Percentiles rank a stretch among this genome's conserved stretches.
Evolutionary conservation across 2,113 vertebrate genomes (phyloP).

Genomic region (Suricata suricatta): DNA sequence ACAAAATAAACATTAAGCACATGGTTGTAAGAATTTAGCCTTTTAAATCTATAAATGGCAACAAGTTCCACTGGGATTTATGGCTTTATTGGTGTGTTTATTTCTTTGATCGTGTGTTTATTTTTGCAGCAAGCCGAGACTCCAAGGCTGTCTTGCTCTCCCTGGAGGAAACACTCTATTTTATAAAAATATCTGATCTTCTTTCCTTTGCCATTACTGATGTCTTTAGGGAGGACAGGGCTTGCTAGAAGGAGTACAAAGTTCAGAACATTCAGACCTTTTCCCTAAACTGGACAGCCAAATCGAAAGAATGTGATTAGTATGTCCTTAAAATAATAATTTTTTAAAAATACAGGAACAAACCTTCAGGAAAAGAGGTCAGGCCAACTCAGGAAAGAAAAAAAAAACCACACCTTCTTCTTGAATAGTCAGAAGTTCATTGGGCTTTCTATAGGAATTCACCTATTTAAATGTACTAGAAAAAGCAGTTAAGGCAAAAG

Average conservation of each 20-base stretch:
- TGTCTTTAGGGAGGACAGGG: neutral
- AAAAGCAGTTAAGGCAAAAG: neutral
- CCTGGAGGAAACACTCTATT: neutral
- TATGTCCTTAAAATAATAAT: neutral
- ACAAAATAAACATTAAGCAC: neutral
- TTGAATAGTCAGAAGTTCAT: neutral
- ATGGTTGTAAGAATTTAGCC: neutral
- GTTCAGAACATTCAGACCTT: neutral
- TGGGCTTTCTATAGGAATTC: neutral
- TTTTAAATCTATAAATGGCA: neutral
- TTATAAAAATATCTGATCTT: neutral
- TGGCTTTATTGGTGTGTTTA: neutral
- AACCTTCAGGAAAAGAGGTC: neutral
- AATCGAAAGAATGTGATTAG: neutral
- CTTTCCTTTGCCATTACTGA: neutral
- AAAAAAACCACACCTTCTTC: neutral
- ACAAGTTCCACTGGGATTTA: neutral
- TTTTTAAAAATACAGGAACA: neutral
- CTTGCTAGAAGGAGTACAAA: neutral
- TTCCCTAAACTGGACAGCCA: neutral
- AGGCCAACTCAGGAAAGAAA: neutral
- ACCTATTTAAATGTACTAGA: neutral
- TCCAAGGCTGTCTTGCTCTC: neutral
- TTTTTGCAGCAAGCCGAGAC: neutral
- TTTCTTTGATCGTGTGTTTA: neutral